Conservation (phyloP, 2,888 invertebrate species). For the Mystacides longicornis region DNA sequence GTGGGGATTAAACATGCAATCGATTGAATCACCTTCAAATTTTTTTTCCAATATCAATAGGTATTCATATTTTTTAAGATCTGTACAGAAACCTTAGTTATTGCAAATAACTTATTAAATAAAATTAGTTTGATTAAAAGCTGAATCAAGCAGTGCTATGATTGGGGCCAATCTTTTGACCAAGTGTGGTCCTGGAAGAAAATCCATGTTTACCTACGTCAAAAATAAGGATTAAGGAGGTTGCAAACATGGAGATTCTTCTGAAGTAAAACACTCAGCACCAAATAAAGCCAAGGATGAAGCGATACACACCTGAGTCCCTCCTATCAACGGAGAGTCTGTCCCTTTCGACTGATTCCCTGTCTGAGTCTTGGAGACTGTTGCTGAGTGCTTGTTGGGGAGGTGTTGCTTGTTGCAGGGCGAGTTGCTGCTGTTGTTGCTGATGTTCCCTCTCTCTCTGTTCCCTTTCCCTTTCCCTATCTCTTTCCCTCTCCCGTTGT, state of each 20-base stretch:
- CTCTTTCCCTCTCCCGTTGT: constrained; percentile 20
- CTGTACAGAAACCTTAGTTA: not conserved
- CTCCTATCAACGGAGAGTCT: constrained; percentile 28
- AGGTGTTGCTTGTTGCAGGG: constrained; percentile 28
- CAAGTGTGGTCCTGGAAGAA: not conserved
- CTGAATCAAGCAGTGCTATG: not conserved
- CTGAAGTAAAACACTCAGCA: constrained; percentile 10
- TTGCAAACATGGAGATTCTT: not conserved
- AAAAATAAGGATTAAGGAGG: not conserved
- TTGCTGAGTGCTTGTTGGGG: constrained; percentile 31
- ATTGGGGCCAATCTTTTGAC: not conserved
- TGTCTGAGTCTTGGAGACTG: constrained; percentile 18
- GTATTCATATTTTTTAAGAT: not conserved
- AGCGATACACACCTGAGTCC: constrained; percentile 28
- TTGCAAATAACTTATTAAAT: not conserved
- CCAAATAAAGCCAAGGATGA: constrained; percentile 6
- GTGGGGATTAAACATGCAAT: too few species aligned
- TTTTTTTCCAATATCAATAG: not conserved
- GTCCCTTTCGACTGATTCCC: constrained; percentile 29
- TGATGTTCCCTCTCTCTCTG: constrained; percentile 20
- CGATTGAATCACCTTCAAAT: too few species aligned
- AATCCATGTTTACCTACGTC: not conserved
- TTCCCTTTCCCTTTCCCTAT: constrained; percentile 17
- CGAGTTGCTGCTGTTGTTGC: constrained; percentile 25
- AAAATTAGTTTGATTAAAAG: not conserved